A percentile compares a stretch with the other conserved stretches of the same genome.
Evolutionary conservation across 2,797 vertebrate genomes (phyloP).

Genomic region (Arctocebus calabarensis): DNA sequence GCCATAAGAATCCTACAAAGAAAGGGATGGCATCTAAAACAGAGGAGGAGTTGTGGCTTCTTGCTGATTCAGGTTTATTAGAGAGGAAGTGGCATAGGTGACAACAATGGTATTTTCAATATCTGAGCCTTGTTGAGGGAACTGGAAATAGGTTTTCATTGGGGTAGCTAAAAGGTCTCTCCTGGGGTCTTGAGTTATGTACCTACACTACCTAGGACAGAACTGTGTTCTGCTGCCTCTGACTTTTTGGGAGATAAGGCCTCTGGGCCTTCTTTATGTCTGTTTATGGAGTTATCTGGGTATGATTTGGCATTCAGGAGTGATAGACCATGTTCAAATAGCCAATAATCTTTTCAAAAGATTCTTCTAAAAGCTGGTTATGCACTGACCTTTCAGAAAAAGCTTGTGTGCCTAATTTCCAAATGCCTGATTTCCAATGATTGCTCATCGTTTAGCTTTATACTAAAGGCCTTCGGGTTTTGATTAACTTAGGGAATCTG

Average conservation of each 20-base stretch:
- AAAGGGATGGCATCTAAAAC: background rate
- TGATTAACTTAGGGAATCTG: background rate
- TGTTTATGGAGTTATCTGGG: background rate
- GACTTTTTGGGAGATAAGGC: background rate
- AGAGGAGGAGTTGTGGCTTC: background rate
- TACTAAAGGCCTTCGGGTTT: background rate
- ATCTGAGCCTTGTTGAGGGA: background rate
- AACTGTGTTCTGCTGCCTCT: background rate
- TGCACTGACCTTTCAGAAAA: slow-evolving; percentile 17
- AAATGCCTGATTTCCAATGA: background rate
- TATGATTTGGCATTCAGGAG: background rate
- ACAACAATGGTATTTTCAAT: background rate
- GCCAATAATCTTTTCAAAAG: background rate
- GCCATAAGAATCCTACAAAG: background rate
- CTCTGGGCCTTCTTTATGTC: background rate
- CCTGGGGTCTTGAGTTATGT: background rate
- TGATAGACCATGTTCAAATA: background rate
- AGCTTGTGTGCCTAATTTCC: background rate
- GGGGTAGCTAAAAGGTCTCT: background rate
- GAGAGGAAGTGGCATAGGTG: background rate
- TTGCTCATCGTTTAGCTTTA: background rate
- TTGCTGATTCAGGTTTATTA: background rate
- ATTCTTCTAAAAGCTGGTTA: background rate
- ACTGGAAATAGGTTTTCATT: rapidly evolving
- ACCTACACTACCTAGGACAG: background rate